Percentiles rank a stretch among this genome's conserved stretches.
These are phyloP conservation scores for Autographa gamma DNA, from an alignment of 2,888 invertebrate genomes.

Conservation along the genomic window DNA sequence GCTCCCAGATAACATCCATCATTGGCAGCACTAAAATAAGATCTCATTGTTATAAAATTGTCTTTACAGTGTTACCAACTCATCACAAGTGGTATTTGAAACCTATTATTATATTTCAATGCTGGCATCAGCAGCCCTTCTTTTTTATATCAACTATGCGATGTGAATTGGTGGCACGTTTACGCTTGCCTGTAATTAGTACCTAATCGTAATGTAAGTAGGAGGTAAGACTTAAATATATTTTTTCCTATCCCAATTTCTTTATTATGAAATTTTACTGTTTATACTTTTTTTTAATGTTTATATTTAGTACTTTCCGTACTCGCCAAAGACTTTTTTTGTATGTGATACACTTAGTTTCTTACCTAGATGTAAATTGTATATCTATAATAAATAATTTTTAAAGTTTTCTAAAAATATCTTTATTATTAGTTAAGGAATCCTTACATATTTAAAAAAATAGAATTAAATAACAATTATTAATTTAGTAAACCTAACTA, in stretches of 20 bases:
- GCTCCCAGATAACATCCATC: slow-evolving; percentile 5
- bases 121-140: slow-evolving; percentile 8
- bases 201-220: slow-evolving; percentile 58
- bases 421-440: slow-evolving; percentile 48
- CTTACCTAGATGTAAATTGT: slow-evolving; percentile 80
- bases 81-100: slow-evolving; percentile 22
- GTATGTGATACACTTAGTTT: slow-evolving; percentile 87
- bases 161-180: slow-evolving; percentile 31
- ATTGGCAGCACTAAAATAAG: slow-evolving; percentile 34
- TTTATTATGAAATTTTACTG: slow-evolving; percentile 48
- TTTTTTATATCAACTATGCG: slow-evolving; percentile 16
- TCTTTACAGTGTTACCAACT: slow-evolving; percentile 27
- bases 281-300: slow-evolving; percentile 66
- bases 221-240: slow-evolving; percentile 43
- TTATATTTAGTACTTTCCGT: slow-evolving; percentile 74
- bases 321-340: slow-evolving; percentile 88
- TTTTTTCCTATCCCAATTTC: slow-evolving; percentile 30
- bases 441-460: slow-evolving; percentile 24
- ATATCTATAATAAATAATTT: slow-evolving; percentile 75
- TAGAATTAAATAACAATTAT: slow-evolving; percentile 44
- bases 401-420: slow-evolving; percentile 58
- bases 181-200: slow-evolving; percentile 59
- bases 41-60: slow-evolving; percentile 46
- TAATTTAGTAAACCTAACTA: slow-evolving; percentile 29
- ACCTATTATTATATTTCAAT: slow-evolving; percentile 1